Conservation (phyloP, 2,113 vertebrate species). For the Hiodon alosoides region DNA sequence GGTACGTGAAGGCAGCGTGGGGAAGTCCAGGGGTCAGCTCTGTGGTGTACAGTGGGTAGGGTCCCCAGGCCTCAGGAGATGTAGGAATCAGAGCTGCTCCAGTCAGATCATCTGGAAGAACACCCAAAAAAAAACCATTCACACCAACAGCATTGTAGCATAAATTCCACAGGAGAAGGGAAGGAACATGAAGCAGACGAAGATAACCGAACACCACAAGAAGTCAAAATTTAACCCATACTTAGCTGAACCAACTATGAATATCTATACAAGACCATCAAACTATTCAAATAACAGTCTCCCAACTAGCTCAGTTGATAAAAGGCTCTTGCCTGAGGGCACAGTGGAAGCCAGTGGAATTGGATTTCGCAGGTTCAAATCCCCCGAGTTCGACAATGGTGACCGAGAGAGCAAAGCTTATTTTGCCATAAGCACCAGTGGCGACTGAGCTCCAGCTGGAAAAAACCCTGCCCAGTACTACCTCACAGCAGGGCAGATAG, state of each 20-base stretch:
- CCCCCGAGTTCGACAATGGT: no score
- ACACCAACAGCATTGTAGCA: conserved; percentile 28
- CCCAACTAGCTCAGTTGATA: no score
- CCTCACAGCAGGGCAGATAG: conserved; percentile 52
- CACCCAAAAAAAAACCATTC: conserved; percentile 22
- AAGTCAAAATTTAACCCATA: no score
- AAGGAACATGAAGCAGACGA: not conserved
- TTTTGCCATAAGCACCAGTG: no score
- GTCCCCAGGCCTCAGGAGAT: conserved; percentile 90
- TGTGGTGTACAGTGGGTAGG: conserved; percentile 91
- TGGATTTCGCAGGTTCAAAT: no score
- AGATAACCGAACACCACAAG: no score
- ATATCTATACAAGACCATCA: no score
- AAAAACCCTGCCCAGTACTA: conserved; percentile 29
- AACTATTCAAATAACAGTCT: no score
- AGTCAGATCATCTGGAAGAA: conserved; percentile 84
- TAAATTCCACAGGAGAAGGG: not conserved
- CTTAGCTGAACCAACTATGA: no score
- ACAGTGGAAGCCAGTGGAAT: not conserved
- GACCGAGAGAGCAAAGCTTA: no score
- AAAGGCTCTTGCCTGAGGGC: no score
- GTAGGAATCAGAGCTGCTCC: conserved; percentile 93
- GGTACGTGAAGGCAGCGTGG: conserved; percentile 89
- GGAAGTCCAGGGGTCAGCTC: conserved; percentile 92
- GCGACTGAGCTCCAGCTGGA: no score